Base-by-base conservation (phyloP, 1,140 invertebrate genomes). In the Euwallacea fornicatus region DNA sequence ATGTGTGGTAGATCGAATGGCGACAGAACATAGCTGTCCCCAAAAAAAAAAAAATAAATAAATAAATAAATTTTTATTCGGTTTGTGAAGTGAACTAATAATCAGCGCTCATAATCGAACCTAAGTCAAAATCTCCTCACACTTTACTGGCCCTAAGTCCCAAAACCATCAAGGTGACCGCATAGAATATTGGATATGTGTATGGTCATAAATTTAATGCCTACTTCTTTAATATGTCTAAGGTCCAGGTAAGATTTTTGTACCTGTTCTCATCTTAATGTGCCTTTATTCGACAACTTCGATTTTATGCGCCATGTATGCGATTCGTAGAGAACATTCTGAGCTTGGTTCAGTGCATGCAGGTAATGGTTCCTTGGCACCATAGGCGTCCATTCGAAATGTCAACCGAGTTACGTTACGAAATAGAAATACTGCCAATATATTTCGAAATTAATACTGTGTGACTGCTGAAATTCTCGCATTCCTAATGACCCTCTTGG, bases 261-360 rank as follows among this genome's bases (percentile, higher is more conserved):
- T 71, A 71, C 69, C 69, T 71, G 69, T 71, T 71, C 64, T 65
- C 69, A 64, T 64, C 69, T 71, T 65, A 71, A 71, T 71, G 58
- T 61, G 47, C 54, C 55, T 71, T 65, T 63, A 71, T 71, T 71
- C 61, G 61, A 71, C 63, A 59, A 71, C 63, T 71, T 58, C 53
- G 69, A 63, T 56, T 64, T 59, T 71, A 16, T 71, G 50, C 21
- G 42, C 61, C 46, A 7, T 47, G 42, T 50, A 65, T 71, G 61
- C 54, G 62, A 64, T 64, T 71, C 67, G 50, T 62, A 55, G 42
- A 15, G 54, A 69, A 62, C 33, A 62, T 69, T 69, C 54, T 69
- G 8, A 54, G 56, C 8, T 60, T 61, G 56, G 56, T 69, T 69
- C 60, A 62, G 50, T 62, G 58, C 67, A 62, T 61, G 41, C 59